These are phyloP conservation scores for Yasuhikotakia modesta DNA, from an alignment of 2,797 vertebrate genomes.

Conservation along the genomic window DNA sequence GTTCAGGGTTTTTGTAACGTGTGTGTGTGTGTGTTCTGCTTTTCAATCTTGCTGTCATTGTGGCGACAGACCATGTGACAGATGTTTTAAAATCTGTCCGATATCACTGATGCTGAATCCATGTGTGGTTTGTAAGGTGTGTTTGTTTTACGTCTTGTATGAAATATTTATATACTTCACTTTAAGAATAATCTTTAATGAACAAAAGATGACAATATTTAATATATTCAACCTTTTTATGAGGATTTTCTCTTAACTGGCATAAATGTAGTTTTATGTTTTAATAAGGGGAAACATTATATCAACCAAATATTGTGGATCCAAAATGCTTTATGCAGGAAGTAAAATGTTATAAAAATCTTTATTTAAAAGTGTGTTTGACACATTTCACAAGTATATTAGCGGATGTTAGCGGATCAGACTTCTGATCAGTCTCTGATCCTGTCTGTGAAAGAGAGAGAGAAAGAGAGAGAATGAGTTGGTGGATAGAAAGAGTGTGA, in stretches of 20 bases:
- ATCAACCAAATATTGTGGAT: not conserved
- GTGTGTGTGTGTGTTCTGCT: slow-evolving; percentile 46
- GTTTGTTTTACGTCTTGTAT: too few relatives aligned
- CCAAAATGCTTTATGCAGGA: not conserved
- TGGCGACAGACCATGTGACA: slow-evolving; percentile 51
- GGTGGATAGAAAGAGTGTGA: slow-evolving; percentile 19
- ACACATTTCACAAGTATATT: too few relatives aligned
- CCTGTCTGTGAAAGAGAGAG: not conserved
- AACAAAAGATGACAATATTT: too few relatives aligned
- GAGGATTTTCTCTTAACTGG: too few relatives aligned
- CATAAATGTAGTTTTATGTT: not conserved
- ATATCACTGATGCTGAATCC: slow-evolving; percentile 23
- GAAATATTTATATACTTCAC: too few relatives aligned
- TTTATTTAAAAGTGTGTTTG: too few relatives aligned
- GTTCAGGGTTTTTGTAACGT: slow-evolving; percentile 19
- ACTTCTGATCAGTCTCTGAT: not conserved
- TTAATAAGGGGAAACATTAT: not conserved
- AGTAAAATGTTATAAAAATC: not conserved
- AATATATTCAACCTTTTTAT: too few relatives aligned
- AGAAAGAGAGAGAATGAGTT: slow-evolving; percentile 45
- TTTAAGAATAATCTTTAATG: too few relatives aligned
- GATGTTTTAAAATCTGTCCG: slow-evolving; percentile 38
- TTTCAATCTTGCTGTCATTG: slow-evolving; percentile 55
- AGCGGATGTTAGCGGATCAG: not conserved
- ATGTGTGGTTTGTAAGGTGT: too few relatives aligned